Conservation (phyloP, 1,140 invertebrate species). For the Caenorhabditis tropicalis region DNA sequence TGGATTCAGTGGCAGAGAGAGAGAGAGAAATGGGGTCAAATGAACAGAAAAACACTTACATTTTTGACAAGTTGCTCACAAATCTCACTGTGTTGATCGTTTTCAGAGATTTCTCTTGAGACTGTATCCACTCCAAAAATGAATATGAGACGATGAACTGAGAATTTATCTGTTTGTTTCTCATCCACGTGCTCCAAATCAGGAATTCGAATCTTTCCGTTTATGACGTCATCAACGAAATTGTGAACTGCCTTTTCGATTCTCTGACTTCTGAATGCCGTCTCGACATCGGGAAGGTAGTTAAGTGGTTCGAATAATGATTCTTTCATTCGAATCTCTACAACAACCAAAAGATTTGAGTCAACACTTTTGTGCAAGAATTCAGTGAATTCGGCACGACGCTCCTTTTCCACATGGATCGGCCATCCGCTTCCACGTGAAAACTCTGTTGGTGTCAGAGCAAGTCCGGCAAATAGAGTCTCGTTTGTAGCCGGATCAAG, state of each 20-base stretch:
- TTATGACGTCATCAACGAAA: constrained; percentile 35
- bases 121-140: constrained; percentile 44
- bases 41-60: constrained; percentile 24
- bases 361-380: constrained; percentile 35
- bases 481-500: constrained; percentile 35
- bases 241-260: constrained; percentile 30
- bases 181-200: constrained; percentile 37
- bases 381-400: constrained; percentile 27
- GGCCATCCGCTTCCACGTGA: constrained; percentile 49
- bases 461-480: constrained; percentile 32
- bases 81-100: constrained; percentile 9
- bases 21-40: neutral
- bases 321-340: constrained; percentile 47
- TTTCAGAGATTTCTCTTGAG: constrained; percentile 8
- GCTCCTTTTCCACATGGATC: constrained; percentile 6
- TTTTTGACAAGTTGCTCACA: constrained; percentile 42
- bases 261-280: constrained; percentile 41
- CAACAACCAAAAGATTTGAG: constrained; percentile 22
- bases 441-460: constrained; percentile 25
- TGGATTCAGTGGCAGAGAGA: neutral
- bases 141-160: constrained; percentile 45
- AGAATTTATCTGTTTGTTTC: constrained; percentile 34
- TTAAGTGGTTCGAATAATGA: constrained; percentile 39
- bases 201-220: constrained; percentile 34
- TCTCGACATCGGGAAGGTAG: constrained; percentile 38